Percentiles rank a stretch among this genome's conserved stretches.
phyloP scores from a whole-genome alignment of 1,140 invertebrate species.

The Nephotettix cincticeps region DNA sequence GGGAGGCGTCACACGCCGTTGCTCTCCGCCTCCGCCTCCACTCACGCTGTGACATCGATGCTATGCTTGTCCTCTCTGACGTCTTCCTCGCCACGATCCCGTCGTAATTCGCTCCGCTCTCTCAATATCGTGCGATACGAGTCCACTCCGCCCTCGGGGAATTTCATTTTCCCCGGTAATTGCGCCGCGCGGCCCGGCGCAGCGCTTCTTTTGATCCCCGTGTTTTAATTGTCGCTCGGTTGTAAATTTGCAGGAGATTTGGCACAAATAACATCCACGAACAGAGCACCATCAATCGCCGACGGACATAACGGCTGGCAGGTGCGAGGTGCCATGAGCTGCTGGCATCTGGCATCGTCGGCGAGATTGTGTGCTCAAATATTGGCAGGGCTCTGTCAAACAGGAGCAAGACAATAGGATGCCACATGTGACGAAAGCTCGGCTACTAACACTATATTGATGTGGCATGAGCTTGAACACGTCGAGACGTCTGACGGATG shows the following conservation, averaged over 20 bases:
- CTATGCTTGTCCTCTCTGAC: conserved; percentile 4
- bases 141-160: neutral
- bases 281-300: too few species aligned
- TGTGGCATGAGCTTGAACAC: too few species aligned
- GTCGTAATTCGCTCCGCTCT: conserved; percentile 5
- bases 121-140: conserved; percentile 3
- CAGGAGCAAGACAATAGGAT: too few species aligned
- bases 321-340: too few species aligned
- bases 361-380: too few species aligned
- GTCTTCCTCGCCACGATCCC: conserved; percentile 4
- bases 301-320: too few species aligned
- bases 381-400: too few species aligned
- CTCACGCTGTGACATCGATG: conserved; percentile 2
- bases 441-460: too few species aligned
- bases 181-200: neutral
- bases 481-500: too few species aligned
- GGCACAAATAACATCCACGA: neutral
- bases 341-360: too few species aligned
- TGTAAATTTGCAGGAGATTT: neutral
- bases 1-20: neutral
- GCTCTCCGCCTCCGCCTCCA: neutral
- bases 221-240: neutral
- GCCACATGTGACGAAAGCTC: too few species aligned
- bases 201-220: neutral
- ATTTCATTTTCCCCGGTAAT: conserved; percentile 11